Evolutionary conservation across 1,140 invertebrate genomes (phyloP), one percentile per base, ranked within the genome.

Genomic region (Brachionus sp.): DNA sequence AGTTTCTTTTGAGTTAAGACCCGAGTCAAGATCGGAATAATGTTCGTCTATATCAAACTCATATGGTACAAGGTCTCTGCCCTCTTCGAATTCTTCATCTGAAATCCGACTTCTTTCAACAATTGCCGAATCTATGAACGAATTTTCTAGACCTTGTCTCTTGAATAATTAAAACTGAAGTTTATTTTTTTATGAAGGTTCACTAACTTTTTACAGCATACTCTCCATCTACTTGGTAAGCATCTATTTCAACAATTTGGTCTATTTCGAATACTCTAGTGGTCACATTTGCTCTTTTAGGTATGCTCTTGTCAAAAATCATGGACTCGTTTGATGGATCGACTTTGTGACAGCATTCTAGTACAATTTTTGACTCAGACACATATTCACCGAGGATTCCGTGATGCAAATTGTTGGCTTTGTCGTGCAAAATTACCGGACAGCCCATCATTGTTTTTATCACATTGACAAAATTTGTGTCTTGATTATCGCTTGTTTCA

Each of bases 291-390:
- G 19, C 5, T 39, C 23, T 39, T 80, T 62, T 42, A 5, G 77
- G 77, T 44, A 80, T 37, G 19, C 77, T 80, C 10, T 19, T 35
- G 37, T 62, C 77, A 66, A 62, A 80, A n/a, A 80, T 80, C 2
- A 80, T 2, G 39, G 7, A 29, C 33, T 80, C 77, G 5, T 35
- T 33, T 4, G 33, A 19, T 64, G 77, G 50, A 23, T 80, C 77
- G 19, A 80, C 35, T 62, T 80, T 50, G 50, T 80, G 77, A 13
- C 77, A 80, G 19, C 77, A 80, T 33, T 80, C 50, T 2, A 80
- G n/a, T 23, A 80, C 19, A 13, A 80, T 53, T 13, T 35, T 37
- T 19, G 57, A 53, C 2, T 80, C 77, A 25, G 77, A 29, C 3
- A 53, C 16, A 42, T 62, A 80, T 37, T 7, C 12, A 33, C 16